Percentiles rank a stretch among this genome's conserved stretches.
These are phyloP conservation scores for Molothrus aeneus DNA, from an alignment of 2,797 vertebrate genomes.

Conservation along the genomic window DNA sequence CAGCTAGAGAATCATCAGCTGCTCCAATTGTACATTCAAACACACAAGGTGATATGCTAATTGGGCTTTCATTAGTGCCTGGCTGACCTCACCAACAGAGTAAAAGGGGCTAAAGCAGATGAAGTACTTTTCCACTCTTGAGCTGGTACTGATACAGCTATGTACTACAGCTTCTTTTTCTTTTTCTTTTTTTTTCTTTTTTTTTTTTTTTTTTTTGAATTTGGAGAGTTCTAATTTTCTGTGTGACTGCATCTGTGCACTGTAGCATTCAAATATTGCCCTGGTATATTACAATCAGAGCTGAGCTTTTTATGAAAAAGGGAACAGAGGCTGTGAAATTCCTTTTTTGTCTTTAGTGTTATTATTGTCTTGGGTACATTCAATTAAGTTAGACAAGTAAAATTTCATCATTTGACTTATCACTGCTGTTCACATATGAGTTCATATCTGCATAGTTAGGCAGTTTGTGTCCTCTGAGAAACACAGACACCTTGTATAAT, in stretches of 20 bases:
- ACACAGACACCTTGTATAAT: background rate
- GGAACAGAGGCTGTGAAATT: background rate
- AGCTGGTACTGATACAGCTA: conserved; percentile 23
- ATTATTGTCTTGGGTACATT: conserved; percentile 20
- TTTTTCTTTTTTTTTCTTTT: background rate
- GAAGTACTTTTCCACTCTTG: conserved; percentile 58
- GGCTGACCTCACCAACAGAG: conserved; percentile 34
- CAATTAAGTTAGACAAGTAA: conserved; percentile 29
- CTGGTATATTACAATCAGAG: conserved; percentile 22
- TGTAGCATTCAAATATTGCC: conserved; percentile 52
- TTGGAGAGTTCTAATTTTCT: conserved; percentile 60
- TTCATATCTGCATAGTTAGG: background rate
- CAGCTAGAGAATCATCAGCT: conserved; percentile 35
- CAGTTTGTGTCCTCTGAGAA: background rate
- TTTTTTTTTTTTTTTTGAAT: background rate
- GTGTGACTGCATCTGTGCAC: conserved; percentile 57
- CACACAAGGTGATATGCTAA: conserved; percentile 62
- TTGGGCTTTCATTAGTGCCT: conserved; percentile 53
- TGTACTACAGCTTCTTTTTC: background rate
- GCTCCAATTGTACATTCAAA: conserved; percentile 22
- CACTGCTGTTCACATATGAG: background rate
- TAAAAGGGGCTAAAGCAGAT: conserved; percentile 25
- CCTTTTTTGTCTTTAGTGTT: background rate
- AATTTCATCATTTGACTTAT: background rate
- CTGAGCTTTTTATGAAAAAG: conserved; percentile 17